Evolutionary conservation across 2,797 vertebrate species (phyloP).

Genomic region (Glyptemys insculpta): DNA sequence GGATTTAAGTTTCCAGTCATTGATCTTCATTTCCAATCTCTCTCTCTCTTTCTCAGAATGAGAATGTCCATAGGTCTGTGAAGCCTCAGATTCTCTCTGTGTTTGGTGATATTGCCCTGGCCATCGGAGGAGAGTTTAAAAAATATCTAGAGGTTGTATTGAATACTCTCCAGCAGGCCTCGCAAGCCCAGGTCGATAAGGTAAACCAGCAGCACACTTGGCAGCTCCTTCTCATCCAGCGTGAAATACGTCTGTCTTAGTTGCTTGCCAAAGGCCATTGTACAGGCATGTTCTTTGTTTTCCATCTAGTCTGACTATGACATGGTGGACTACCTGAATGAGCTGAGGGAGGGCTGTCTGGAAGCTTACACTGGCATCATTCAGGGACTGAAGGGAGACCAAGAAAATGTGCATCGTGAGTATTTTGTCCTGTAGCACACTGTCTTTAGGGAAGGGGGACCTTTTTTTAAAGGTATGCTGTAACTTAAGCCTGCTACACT

Average conservation of each 20-base stretch:
- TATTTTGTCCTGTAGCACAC: background rate
- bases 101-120: conserved; percentile 97
- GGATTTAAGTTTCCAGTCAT: background rate
- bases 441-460: background rate
- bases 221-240: accelerated
- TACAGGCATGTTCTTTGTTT: background rate
- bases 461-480: accelerated
- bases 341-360: conserved; percentile 95
- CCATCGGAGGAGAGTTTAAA: conserved; percentile 98
- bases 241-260: accelerated
- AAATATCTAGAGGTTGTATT: conserved; percentile 97
- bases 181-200: conserved; percentile 98
- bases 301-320: conserved; percentile 93
- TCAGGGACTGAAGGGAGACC: conserved; percentile 97
- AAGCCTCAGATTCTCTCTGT: conserved; percentile 98
- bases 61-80: conserved; percentile 97
- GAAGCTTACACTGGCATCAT: conserved; percentile 98
- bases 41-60: conserved; percentile 85
- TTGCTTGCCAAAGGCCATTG: accelerated
- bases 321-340: conserved; percentile 99
- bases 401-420: conserved; percentile 99
- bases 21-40: background rate
- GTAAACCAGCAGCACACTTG: conserved; percentile 55
- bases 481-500: accelerated
- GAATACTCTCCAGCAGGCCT: conserved; percentile 97